Conservation (phyloP, 2,888 invertebrate species). For the Brachynemurus nebulosus region DNA sequence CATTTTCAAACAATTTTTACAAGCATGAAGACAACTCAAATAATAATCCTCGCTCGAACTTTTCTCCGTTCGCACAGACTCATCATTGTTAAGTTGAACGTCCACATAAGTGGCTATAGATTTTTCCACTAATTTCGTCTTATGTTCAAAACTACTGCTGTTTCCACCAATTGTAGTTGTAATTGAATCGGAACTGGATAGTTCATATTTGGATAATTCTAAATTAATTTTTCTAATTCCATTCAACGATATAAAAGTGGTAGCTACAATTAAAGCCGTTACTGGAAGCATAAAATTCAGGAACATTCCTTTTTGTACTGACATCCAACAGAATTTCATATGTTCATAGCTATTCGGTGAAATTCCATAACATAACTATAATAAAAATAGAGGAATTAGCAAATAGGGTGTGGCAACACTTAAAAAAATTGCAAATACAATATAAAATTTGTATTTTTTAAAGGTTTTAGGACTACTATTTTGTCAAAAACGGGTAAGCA, state of each 20-base stretch:
- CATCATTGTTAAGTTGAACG: slow-evolving; percentile 21
- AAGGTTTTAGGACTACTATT: no score
- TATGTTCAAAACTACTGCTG: slow-evolving; percentile 8
- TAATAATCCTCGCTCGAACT: slow-evolving; percentile 22
- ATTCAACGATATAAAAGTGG: slow-evolving; percentile 43
- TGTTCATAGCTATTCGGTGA: slow-evolving; percentile 59
- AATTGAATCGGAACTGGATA: slow-evolving; percentile 28
- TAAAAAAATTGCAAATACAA: neutral
- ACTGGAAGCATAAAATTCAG: slow-evolving; percentile 62
- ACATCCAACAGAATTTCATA: slow-evolving; percentile 62
- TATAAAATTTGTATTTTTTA: no score
- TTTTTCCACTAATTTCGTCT: slow-evolving; percentile 8
- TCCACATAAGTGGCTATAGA: slow-evolving; percentile 1
- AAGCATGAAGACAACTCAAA: slow-evolving; percentile 36
- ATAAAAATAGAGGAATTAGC: slow-evolving; percentile 14
- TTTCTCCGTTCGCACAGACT: slow-evolving; percentile 2
- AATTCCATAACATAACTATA: slow-evolving; percentile 48
- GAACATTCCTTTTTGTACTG: slow-evolving; percentile 61
- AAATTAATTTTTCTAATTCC: slow-evolving; percentile 34
- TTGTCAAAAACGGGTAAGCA: neutral
- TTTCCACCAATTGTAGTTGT: slow-evolving; percentile 8
- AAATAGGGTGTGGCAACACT: neutral
- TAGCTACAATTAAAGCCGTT: slow-evolving; percentile 49
- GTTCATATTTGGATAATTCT: slow-evolving; percentile 29
- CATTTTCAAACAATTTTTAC: slow-evolving; percentile 44